Base-by-base conservation (phyloP, 2,888 invertebrate species). In the Thecocarcelia acutangulata region DNA sequence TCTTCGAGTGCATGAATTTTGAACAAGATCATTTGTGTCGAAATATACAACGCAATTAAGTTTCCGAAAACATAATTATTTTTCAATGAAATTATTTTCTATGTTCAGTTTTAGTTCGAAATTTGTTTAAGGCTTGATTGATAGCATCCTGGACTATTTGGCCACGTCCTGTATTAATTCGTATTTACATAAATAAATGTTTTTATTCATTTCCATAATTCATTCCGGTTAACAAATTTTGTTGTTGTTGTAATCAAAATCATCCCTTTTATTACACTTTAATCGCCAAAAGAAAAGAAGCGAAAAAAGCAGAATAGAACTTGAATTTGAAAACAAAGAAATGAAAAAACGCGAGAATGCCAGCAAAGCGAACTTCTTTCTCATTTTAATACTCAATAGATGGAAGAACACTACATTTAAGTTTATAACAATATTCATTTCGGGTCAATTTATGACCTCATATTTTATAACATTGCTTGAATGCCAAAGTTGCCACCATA, bases 401-500 rank as follows among this genome's bases (percentile, higher is more conserved):
- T 75, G 64, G 70, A 33, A 33, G 33, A 82, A 78, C n/a, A n/a
- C n/a, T 70, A 75, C 70, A 75, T 66, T 82, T 75, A 75, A 82
- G 73, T 82, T 75, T 74, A 52, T 58, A 76, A 64, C 50, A 80
- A 69, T 66, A 80, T 78, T 80, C 80, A 78, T 82, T 75, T 84
- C 75, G 83, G 84, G 85, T 84, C 83, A 85, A 83, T 84, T 84
- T 85, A 84, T 84, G 83, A 83, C 82, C 80, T 80, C 84, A 83
- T 84, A 84, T 83, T 81, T 83, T 82, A 80, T 72, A 77, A 52
- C 74, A 78, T 74, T 56, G 75, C 68, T 63, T 56, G 63, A 48
- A 75, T 68, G 82, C 76, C 69, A 79, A 83, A 83, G 74, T 78
- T 81, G 80, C 74, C 83, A 81, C 81, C 79, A 83, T 83, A 84